Base-by-base conservation (phyloP, 2,113 vertebrate species). In the Hipposideros armiger region DNA sequence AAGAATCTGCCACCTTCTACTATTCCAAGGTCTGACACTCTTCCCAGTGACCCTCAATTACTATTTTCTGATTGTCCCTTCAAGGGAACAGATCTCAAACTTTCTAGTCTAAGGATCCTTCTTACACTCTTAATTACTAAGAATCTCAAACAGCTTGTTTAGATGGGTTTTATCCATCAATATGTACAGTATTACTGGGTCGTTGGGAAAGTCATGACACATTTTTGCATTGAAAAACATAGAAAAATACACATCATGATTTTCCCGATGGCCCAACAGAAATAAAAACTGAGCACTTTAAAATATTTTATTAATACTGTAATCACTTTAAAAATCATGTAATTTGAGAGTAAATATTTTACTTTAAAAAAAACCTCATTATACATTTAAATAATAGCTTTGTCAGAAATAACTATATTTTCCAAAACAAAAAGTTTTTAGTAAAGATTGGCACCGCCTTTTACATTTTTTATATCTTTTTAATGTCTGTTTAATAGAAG, bases 351-450 rank as follows among this genome's bases (percentile, higher is more conserved):
- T 54, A 69, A 67, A 66, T 72, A 73, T 74, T 66, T 62, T 50
- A 66, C 72, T 89, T 73, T 73, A 56, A 40, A 76, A 96, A 94
- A 76, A 87, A 93, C 73, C n/a, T n/a, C 17, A 90, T 4, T 9
- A 20, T n/a, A 64, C 20, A 58, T 56, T 89, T 52, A 81, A 45
- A 66, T 76, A 91, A 83, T 22, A 85, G 40, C 74, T 90, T 91
- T 83, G 85, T 76, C n/a, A 95, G 67, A 90, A 90, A 76, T n/a
- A 82, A 58, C 30, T 81, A 4, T 42, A 87, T 60, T 60, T 80
- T 66, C 60, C n/a, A 60, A 90, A 93, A 83, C 56, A 83, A 60
- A 88, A 93, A 64, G 22, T 32, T 58, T 94, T 58, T 84, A 88
- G 22, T 70, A 40, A 94, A 93, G 13, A 50, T 16, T 42, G n/a